Conservation (phyloP, 2,888 invertebrate genomes). For the Corbicula japonica region DNA sequence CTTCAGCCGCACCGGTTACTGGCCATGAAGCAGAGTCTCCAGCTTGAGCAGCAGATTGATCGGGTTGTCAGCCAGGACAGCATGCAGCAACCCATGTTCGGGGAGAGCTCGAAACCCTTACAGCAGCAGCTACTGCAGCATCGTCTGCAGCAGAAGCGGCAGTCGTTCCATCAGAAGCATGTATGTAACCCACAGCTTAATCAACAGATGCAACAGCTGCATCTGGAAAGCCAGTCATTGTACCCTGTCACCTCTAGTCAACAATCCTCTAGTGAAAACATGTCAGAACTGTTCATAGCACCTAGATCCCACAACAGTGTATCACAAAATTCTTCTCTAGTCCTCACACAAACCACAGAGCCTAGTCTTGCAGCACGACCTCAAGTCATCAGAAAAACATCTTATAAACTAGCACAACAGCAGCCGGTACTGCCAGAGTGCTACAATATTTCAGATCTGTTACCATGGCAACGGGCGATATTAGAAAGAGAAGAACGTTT, state of each 20-base stretch:
- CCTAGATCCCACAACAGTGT: constrained; percentile 32
- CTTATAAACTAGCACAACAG: constrained; percentile 95
- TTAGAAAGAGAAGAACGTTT: constrained; percentile 47
- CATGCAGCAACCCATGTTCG: constrained; percentile 54
- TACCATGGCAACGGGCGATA: constrained; percentile 69
- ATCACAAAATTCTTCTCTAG: constrained; percentile 54
- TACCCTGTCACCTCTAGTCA: constrained; percentile 57
- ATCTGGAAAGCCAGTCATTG: constrained; percentile 73
- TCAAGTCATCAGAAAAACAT: constrained; percentile 94
- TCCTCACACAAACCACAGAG: constrained; percentile 52
- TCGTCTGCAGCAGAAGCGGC: constrained; percentile 93
- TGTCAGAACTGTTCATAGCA: constrained; percentile 31
- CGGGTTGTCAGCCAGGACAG: constrained; percentile 72
- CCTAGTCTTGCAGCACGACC: constrained; percentile 85
- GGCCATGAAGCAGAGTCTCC: constrained; percentile 85
- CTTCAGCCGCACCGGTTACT: constrained; percentile 85
- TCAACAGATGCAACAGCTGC: constrained; percentile 86
- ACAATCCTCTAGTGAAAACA: constrained; percentile 31
- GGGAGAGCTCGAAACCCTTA: constrained; percentile 86
- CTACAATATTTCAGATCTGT: constrained; percentile 84
- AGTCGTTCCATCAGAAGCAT: constrained; percentile 92
- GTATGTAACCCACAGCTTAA: constrained; percentile 91
- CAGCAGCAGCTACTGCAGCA: constrained; percentile 94
- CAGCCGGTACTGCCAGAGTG: constrained; percentile 93
- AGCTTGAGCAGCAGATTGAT: constrained; percentile 85